Evolutionary conservation across 2,113 vertebrate species (phyloP), one percentile per base, ranked within the genome.

Genomic region (Otus sunia): DNA sequence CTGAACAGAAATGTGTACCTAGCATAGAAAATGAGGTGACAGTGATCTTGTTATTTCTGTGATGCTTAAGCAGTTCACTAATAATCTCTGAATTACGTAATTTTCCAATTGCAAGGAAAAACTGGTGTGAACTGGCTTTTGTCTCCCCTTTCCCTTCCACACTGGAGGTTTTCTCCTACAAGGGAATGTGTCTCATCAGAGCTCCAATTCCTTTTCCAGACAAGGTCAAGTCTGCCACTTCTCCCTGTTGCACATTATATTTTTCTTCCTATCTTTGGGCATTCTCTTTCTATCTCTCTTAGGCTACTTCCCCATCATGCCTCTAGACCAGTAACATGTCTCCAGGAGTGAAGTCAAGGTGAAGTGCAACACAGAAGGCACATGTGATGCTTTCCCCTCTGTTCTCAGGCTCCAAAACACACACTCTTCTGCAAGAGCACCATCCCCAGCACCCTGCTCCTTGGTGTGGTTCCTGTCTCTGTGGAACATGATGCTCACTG

Each of bases 311-410:
- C 9, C 36, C 10, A 10, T 47, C 52, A 13, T 20, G 9, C 10
- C 29, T 73, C 50, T 18, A 50, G 45, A 60, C 10, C 39, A 66
- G 29, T 37, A 30, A 73, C 1, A 0, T 69, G 34, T 39, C 27
- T 55, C 37, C n/a, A 32, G n/a, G 60, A 64, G 34, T 15, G 32
- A 76, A 45, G 32, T 11, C 1, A 2, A 41, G n/a, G 18, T 50
- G 32, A 75, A 64, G 27, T 12, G 15, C 25, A 36, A 66, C 27
- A 60, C 1, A 1, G 16, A 87, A 79, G 12, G 3, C 7, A 29
- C 3, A 16, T 50, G 7, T 1, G 1, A 29, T 32, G 23, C 6
- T 84, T 73, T 4, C 5, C 4, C 2, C 8, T 62, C 50, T 45
- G 21, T 39, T 62, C 22, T 49, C 27, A 66, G 43, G 10, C 32